Percentiles rank a stretch among this genome's conserved stretches.
Evolutionary conservation across 1,140 invertebrate genomes (phyloP).

Genomic region (Saccostrea glomerata): DNA sequence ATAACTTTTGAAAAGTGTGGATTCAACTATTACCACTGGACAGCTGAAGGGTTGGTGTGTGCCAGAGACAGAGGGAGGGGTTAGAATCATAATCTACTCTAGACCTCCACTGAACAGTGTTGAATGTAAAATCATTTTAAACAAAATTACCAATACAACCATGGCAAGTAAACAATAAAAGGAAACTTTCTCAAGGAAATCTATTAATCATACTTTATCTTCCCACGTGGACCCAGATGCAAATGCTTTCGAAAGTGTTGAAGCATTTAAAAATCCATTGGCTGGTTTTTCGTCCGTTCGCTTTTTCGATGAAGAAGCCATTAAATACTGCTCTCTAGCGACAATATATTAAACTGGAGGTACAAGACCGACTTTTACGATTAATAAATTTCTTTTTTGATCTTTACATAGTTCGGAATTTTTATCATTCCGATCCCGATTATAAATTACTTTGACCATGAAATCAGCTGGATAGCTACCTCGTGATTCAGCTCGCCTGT

Average conservation of each 20-base stretch:
- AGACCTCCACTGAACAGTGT: too few relatives aligned
- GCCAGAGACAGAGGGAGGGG: too few relatives aligned
- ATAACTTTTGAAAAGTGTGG: too few relatives aligned
- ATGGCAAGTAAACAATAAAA: too few relatives aligned
- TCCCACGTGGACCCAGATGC: constrained; percentile 22
- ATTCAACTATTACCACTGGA: too few relatives aligned
- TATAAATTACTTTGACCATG: neutral
- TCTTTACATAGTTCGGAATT: neutral
- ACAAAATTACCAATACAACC: too few relatives aligned
- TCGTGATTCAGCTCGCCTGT: too few relatives aligned
- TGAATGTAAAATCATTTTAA: too few relatives aligned
- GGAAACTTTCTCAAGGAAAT: neutral
- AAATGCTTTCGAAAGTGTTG: constrained; percentile 18
- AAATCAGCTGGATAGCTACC: too few relatives aligned
- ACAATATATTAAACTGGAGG: neutral
- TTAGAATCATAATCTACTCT: too few relatives aligned
- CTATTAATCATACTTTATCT: constrained; percentile 1
- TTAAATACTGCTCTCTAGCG: neutral
- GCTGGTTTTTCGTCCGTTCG: constrained; percentile 19
- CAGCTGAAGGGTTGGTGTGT: too few relatives aligned
- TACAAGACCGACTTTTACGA: neutral
- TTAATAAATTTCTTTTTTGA: neutral
- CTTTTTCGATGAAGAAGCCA: neutral
- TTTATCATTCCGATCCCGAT: neutral
- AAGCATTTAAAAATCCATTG: neutral